Evolutionary conservation across 2,113 vertebrate genomes (phyloP), one percentile per base, ranked within the genome.

Genomic region (Hydrochoerus hydrochaeris): DNA sequence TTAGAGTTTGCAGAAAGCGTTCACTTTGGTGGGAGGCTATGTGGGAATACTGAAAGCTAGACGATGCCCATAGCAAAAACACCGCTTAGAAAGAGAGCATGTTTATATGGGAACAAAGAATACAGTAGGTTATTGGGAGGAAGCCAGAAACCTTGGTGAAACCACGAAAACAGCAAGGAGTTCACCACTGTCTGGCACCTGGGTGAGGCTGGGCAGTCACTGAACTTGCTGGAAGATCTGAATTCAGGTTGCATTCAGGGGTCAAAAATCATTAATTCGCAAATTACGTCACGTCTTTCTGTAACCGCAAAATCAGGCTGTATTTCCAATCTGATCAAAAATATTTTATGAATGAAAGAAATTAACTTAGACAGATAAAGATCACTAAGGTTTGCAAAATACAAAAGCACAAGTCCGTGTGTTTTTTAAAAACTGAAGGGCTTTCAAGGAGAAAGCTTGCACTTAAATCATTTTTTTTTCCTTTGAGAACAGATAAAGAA

Each of bases 241-340:
- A 93, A 44, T 87, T 96, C 9, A 49, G 49, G 28, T 92, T 91
- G 58, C 54, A 35, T 41, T 16, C 69, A 46, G 60, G 41, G 87
- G 9, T 95, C 57, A 82, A 57, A 96, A 92, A 60, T 30, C 90
- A 85, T 75, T 86, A 62, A 75, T 71, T 92, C n/a, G 57, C 32
- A 87, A 92, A 86, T 49, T 11, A 86, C 49, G 35, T n/a, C 46
- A 63, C 69, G 7, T 52, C 54, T 65, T 71, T 85, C 57, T 91
- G n/a, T 35, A 73, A 46, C 78, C 60, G 58, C 63, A 75, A 95
- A 80, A 90, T 83, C 78, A 81, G 91, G 38, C 20, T 77, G 82
- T 24, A 20, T 78, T 83, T 63, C 52, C 93, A 91, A 85, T 84
- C 67, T 20, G 84, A 60, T 62, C 90, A 84, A 84, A 57, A 94